Percentiles rank a stretch among this genome's conserved stretches.
phyloP scores from a whole-genome alignment of 2,113 vertebrate species.

The Microcebus jonahi region DNA sequence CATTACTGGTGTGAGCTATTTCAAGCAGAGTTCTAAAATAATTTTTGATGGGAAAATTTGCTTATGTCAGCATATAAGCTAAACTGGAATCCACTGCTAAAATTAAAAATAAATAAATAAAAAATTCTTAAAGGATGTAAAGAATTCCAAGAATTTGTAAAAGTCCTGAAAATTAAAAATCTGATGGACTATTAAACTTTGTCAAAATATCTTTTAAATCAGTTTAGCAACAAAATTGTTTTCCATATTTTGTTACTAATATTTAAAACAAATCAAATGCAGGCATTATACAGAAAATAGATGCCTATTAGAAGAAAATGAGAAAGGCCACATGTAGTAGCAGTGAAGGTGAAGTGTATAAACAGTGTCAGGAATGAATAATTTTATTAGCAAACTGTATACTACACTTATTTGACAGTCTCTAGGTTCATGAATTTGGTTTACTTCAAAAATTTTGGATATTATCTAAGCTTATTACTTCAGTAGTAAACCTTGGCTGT shows the following conservation, averaged over 20 bases:
- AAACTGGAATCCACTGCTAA: background rate
- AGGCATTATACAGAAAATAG: background rate
- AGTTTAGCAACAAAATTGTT: background rate
- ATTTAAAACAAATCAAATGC: conserved; percentile 12
- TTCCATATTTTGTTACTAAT: background rate
- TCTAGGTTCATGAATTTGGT: background rate
- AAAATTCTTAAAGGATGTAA: background rate
- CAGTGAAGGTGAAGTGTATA: background rate
- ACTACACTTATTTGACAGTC: background rate
- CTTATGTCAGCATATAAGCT: background rate
- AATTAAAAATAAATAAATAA: background rate
- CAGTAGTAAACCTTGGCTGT: background rate
- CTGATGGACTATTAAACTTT: background rate
- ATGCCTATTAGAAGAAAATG: background rate
- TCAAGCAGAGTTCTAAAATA: background rate
- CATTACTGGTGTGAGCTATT: background rate
- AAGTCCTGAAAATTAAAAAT: background rate
- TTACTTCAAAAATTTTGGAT: background rate
- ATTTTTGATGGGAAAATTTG: background rate
- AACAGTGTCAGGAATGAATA: background rate
- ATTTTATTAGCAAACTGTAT: background rate
- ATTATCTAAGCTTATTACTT: background rate
- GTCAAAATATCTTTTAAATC: background rate
- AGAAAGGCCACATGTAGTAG: background rate
- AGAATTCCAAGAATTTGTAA: background rate